phyloP scores from a whole-genome alignment of 2,888 invertebrate species.

The Laspeyria flexula region DNA sequence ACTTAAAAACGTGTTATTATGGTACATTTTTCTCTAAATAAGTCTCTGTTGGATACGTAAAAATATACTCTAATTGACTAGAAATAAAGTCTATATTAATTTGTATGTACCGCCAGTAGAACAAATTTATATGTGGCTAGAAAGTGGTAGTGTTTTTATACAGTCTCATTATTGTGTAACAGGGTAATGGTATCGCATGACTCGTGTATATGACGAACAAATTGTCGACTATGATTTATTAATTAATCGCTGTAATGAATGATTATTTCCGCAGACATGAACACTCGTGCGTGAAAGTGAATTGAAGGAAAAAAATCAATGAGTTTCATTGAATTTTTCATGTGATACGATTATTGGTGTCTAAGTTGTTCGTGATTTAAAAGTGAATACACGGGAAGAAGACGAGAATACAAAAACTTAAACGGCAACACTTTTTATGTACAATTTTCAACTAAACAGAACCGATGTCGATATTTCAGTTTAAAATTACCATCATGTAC shows the following conservation, averaged over 20 bases:
- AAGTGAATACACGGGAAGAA: no score
- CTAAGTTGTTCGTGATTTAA: no score
- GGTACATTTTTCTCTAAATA: no score
- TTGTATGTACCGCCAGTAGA: slow-evolving; percentile 25
- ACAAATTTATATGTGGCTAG: slow-evolving; percentile 50
- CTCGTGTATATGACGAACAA: slow-evolving; percentile 30
- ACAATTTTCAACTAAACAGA: no score
- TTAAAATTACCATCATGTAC: no score
- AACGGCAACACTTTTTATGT: no score
- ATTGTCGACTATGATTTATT: slow-evolving; percentile 13
- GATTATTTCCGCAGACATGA: slow-evolving; percentile 26
- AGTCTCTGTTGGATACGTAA: no score
- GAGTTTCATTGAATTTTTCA: slow-evolving; percentile 12
- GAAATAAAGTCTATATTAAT: slow-evolving; percentile 4
- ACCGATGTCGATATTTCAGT: no score
- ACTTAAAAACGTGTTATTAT: no score
- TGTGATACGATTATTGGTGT: background rate
- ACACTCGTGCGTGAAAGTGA: slow-evolving; percentile 24
- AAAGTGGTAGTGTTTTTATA: slow-evolving; percentile 61
- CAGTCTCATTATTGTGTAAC: slow-evolving; percentile 57
- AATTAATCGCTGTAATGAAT: slow-evolving; percentile 8
- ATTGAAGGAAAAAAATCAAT: slow-evolving; percentile 1
- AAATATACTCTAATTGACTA: no score
- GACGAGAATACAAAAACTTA: no score
- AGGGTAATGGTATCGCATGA: slow-evolving; percentile 58